phyloP scores from a whole-genome alignment of 2,113 vertebrate genomes.

The Ceyx melanurus region DNA sequence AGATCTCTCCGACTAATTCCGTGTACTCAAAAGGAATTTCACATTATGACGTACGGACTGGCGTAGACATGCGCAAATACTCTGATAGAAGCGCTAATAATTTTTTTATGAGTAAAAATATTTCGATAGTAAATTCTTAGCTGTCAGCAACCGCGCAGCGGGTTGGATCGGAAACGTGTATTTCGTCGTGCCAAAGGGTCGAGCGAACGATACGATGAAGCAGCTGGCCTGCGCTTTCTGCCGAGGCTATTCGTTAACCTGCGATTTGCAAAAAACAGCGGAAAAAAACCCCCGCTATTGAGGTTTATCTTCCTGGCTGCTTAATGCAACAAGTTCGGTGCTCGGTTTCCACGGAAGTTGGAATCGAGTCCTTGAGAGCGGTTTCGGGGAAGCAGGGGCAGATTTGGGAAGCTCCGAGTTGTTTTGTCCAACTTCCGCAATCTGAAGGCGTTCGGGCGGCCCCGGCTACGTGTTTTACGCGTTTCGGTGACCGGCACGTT shows the following conservation, averaged over 20 bases:
- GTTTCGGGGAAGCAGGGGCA: neutral
- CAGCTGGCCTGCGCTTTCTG: neutral
- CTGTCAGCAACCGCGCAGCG: neutral
- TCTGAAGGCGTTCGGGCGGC: neutral
- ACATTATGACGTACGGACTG: neutral
- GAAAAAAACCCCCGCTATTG: neutral
- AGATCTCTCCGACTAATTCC: neutral
- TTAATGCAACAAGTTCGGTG: neutral
- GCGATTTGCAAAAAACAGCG: neutral
- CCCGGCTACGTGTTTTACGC: neutral
- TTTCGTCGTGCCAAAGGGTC: neutral
- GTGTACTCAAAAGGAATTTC: neutral
- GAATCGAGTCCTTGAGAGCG: neutral
- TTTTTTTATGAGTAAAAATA: neutral
- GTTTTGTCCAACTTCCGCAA: neutral
- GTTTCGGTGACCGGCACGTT: neutral
- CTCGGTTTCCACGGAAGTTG: neutral
- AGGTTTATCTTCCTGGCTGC: neutral
- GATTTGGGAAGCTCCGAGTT: neutral
- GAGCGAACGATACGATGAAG: neutral
- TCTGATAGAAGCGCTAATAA: neutral
- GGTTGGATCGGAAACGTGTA: neutral
- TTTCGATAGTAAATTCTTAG: neutral
- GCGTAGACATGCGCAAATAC: neutral
- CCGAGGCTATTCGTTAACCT: neutral